Evolutionary conservation across 2,797 vertebrate species (phyloP), one percentile per base, ranked within the genome.

Genomic region (Manis pentadactyla): DNA sequence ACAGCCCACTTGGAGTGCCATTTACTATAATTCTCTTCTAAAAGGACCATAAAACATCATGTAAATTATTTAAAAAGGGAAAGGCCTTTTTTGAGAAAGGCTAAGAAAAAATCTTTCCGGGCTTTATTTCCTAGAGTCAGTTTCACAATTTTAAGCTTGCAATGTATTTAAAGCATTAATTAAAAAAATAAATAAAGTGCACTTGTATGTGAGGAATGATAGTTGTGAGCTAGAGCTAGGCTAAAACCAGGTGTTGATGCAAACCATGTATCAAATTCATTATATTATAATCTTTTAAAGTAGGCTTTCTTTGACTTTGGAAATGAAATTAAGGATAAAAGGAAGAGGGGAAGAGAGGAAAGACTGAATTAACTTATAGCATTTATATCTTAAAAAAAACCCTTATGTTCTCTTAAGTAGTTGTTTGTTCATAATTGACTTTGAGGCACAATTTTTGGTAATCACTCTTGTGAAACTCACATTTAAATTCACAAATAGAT

Each of bases 1-100:
- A 94, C 90, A 98, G 75, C 95, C 85, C n/a, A 63, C 74, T 97
- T 94, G 81, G 95, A 97, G 93, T 97, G 82, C 88, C 87, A 86
- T 69, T 97, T 97, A 90, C 12, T 96, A 8, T 87, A 97, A 95
- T 96, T 97, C 92, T 96, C 46, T 96, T 97, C 97, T 97, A 68
- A 97, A 91, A 92, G 93, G 85, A 95, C 98, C 97, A 95, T 95
- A 95, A 97, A 95, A 79, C 79, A 90, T 94, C 81, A 90, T 95
- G 94, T 97, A 93, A 92, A 82, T 31, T 31, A 87, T 98, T 98
- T 95, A 94, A 96, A 94, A 97, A 97, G 69, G 34, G 91, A 97
- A 94, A 95, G 13, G 17, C 37, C 87, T 97, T 97, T 96, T 96
- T 93, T 86, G 2, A 98, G 71, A 97, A 95, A 83, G 71, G 59